Evolutionary conservation across 1,140 invertebrate genomes (phyloP), one percentile per base, ranked within the genome.

Genomic region (Drosophila subobscura): DNA sequence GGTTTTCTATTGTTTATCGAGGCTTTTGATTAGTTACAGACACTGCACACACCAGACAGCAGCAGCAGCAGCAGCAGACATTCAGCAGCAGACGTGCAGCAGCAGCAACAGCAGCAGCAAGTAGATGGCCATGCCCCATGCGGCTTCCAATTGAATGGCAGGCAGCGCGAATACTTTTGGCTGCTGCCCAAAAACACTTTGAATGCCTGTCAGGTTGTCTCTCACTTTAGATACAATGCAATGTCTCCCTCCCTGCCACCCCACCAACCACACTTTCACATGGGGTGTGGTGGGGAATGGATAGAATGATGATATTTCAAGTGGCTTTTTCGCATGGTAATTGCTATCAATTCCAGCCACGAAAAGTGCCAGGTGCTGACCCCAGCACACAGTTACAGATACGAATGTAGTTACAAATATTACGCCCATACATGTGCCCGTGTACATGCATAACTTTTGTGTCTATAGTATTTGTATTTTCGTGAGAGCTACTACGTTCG

Each of bases 161-260:
- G 73, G 73, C 83, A 68, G 51, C 29, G 46, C 60, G 57, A 77
- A 73, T 61, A 86, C 65, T 85, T 37, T 37, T 85, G 81, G 81
- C 81, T 75, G 37, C 25, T 58, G 49, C 60, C 81, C 81, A 85
- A 85, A 83, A 77, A 66, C 64, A 59, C 80, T 77, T 77, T 77
- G 67, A 79, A 79, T 71, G 64, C 52, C 54, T 72, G 64, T 45
- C 80, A 61, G 57, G 53, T 65, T 58, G 71, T 66, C 72, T 64
- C 46, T 77, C 60, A 56, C 47, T 74, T 41, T 4, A 37, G 47
- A 37, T 16, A 46, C 71, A 64, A 51, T 60, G 60, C 67, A 61
- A 37, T 16, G 25, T 37, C 10, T 12, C 10, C 10, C 33, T 12
- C 0, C 33, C 8, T 1, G 4, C 10, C 29, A 3, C 3, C 29